A percentile compares a stretch with the other conserved stretches of the same genome.
phyloP scores from a whole-genome alignment of 2,888 invertebrate genomes.

The Hyalella azteca region DNA sequence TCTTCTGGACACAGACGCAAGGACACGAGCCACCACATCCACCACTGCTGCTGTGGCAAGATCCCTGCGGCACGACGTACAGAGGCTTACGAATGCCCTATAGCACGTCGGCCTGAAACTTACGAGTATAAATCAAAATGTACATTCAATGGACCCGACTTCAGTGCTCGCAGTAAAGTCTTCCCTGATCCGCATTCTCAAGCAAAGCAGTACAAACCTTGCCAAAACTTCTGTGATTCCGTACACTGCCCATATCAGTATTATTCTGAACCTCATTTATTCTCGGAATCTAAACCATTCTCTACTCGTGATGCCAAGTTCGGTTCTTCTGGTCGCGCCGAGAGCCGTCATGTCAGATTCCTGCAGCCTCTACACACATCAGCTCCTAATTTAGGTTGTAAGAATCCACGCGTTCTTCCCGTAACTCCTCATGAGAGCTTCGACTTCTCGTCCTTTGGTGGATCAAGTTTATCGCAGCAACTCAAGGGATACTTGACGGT shows the following conservation, averaged over 20 bases:
- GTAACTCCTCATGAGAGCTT: slow-evolving; percentile 16
- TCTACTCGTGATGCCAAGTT: background rate
- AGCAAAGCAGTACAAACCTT: background rate
- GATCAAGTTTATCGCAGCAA: slow-evolving; percentile 3
- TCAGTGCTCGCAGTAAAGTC: background rate
- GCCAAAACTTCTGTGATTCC: slow-evolving; percentile 6
- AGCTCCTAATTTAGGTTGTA: slow-evolving; percentile 25
- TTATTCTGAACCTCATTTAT: slow-evolving; percentile 30
- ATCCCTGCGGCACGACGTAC: background rate
- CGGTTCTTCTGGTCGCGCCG: background rate
- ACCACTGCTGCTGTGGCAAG: slow-evolving; percentile 14
- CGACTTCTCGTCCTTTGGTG: background rate
- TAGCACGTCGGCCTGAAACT: background rate
- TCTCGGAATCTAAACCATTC: background rate
- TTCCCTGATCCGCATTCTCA: slow-evolving; percentile 16
- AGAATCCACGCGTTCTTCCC: background rate
- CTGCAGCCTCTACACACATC: slow-evolving; percentile 27
- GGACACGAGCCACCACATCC: background rate
- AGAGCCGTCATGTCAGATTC: slow-evolving; percentile 15
- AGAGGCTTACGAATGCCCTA: background rate
- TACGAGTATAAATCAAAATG: slow-evolving; percentile 18
- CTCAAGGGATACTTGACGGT: slow-evolving; percentile 23
- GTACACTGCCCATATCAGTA: slow-evolving; percentile 30
- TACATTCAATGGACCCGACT: background rate
- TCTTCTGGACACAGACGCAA: background rate